These are phyloP conservation scores for Actinia tenebrosa DNA, from an alignment of 64 coral and sea anemone species.

Conservation along the genomic window DNA sequence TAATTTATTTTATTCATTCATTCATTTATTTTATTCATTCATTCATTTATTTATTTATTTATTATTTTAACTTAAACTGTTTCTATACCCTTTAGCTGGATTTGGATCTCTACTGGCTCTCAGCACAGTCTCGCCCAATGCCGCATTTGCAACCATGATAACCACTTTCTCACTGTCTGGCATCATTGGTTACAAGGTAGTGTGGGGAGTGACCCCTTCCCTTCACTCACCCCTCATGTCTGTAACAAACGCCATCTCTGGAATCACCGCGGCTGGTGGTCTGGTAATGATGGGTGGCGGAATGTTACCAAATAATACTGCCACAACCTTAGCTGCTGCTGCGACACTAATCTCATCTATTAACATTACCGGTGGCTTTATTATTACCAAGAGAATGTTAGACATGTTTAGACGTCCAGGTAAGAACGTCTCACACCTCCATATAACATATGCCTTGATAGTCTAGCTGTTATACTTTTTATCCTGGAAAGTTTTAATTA, in stretches of 20 bases:
- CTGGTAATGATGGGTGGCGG: constrained; percentile 96
- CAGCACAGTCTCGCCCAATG: constrained; percentile 73
- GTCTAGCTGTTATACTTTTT: not conserved
- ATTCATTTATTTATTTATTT: no score
- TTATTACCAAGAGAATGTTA: constrained; percentile 99
- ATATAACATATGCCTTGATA: not conserved
- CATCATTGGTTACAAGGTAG: constrained; percentile 98
- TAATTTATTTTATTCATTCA: no score
- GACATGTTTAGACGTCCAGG: constrained; percentile 99
- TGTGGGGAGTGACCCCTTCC: constrained; percentile 95
- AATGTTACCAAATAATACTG: constrained; percentile 62
- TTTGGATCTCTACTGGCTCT: constrained; percentile 77
- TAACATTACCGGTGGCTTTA: constrained; percentile 99
- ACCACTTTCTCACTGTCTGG: constrained; percentile 96
- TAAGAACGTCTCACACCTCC: not conserved
- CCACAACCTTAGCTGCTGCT: constrained; percentile 73
- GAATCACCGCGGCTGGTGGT: constrained; percentile 95
- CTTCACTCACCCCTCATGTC: constrained; percentile 98
- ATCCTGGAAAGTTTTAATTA: no score
- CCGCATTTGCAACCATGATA: constrained; percentile 96
- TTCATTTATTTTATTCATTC: no score
- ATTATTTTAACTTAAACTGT: not conserved
- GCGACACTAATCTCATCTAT: constrained; percentile 92
- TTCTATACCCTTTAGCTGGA: constrained; percentile 45
- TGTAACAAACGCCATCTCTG: constrained; percentile 97